Evolutionary conservation across 2,888 invertebrate genomes (phyloP), one percentile per base, ranked within the genome.

Genomic region (Erynnis tages): DNA sequence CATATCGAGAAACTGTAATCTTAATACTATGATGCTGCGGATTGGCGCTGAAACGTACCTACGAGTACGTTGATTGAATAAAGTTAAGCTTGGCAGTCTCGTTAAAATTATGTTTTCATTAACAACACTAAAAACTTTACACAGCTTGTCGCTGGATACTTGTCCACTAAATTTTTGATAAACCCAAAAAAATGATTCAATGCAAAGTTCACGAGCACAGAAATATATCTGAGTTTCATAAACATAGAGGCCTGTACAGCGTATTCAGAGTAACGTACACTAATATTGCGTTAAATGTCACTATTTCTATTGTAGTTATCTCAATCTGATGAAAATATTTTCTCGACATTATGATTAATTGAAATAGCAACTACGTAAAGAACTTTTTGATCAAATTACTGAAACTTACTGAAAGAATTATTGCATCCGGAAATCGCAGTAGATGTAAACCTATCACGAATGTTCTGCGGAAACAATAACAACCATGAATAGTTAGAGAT

Each of bases 1-100:
- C 85, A 82, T 82, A 73, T 65, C 76, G 79, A 74, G 82, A 78
- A 78, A 87, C 83, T 84, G 82, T 86, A 86, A 84, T 78, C 87
- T 87, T 87, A 87, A 76, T 69, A 69, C 73, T 71, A 71, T 50
- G 40, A 47, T 37, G 46, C 71, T 71, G 68, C 50, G 62, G 58
- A 47, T 61, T 67, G 73, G 74, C 79, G 74, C 73, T 73, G 34
- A 34, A 13, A 35, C 16, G 11, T 41, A 29, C 29, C 35, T 10
- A 8, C 25, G 27, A 25, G 37, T 7, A 6, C 8, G 4, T 4
- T 7, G 2, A 6, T 6, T 7, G 25, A 2, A 37, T 11, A n/a
- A 43, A 43, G 35, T 29, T 5, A 60, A 59, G 38, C 61, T 48
- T 38, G 40, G 60, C 54, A 55, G 45, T 53, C 54, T 46, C 29